These are phyloP conservation scores for Plemyria rubiginata DNA, from an alignment of 2,888 invertebrate species.

Conservation along the genomic window DNA sequence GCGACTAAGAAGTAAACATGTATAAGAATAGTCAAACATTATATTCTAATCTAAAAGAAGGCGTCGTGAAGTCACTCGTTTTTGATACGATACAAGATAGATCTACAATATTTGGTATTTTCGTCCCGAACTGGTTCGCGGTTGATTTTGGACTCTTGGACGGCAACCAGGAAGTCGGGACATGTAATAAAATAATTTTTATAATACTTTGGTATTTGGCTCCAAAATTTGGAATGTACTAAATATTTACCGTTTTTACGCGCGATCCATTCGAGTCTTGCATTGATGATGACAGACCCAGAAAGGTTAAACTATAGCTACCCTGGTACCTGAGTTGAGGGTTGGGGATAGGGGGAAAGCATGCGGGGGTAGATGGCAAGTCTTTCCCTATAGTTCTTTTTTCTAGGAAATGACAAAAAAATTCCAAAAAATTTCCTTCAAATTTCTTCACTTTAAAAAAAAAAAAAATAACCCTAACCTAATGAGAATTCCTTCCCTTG, in stretches of 20 bases:
- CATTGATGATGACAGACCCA: constrained; percentile 2
- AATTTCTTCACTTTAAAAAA: too few species aligned
- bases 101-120: constrained; percentile 23
- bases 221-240: constrained; percentile 19
- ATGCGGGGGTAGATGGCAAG: too few species aligned
- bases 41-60: constrained; percentile 47
- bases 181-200: constrained; percentile 19
- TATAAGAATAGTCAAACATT: constrained; percentile 46
- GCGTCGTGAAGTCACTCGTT: constrained; percentile 59
- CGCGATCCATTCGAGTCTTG: not conserved
- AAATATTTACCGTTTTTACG: constrained; percentile 3
- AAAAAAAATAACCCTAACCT: too few species aligned
- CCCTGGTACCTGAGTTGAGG: too few species aligned
- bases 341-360: too few species aligned
- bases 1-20: constrained; percentile 40
- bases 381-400: too few species aligned
- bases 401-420: too few species aligned
- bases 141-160: constrained; percentile 30
- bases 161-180: constrained; percentile 28
- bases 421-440: too few species aligned
- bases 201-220: constrained; percentile 27
- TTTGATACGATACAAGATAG: constrained; percentile 40
- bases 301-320: too few species aligned
- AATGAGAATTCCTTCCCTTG: too few species aligned
- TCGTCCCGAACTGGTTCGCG: constrained; percentile 17